Evolutionary conservation across 1,140 invertebrate genomes (phyloP).

Genomic region (Zaprionus ghesquierei): DNA sequence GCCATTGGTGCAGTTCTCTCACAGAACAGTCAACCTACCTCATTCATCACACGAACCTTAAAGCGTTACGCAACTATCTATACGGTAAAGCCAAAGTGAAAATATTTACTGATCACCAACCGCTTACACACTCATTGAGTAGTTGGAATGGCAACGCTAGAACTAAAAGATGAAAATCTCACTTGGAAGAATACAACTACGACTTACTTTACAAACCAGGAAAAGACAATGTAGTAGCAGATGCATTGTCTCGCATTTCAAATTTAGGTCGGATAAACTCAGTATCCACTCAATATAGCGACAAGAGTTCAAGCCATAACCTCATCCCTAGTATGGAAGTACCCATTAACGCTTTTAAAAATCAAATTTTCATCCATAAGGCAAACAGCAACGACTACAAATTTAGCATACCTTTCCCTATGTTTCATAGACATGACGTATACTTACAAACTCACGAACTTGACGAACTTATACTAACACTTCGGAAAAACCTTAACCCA

Average conservation of each 20-base stretch:
- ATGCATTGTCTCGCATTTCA: conserved; percentile 34
- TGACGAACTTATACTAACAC: too few relatives aligned
- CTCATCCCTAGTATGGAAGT: conserved; percentile 3
- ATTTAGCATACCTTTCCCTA: not conserved
- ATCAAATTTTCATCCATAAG: conserved; percentile 33
- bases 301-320: conserved; percentile 26
- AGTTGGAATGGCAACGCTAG: conserved; percentile 76
- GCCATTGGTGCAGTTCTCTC: conserved; percentile 74
- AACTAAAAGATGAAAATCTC: conserved; percentile 63
- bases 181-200: conserved; percentile 65
- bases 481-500: too few relatives aligned
- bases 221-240: conserved; percentile 53
- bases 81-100: not conserved
- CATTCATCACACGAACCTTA: conserved; percentile 51
- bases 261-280: conserved; percentile 8
- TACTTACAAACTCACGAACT: too few relatives aligned
- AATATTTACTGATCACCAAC: conserved; percentile 65
- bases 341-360: conserved; percentile 42
- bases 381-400: not conserved
- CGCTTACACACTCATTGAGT: conserved; percentile 78
- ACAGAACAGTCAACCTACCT: conserved; percentile 36
- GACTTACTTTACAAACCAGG: conserved; percentile 75
- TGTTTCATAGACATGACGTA: too few relatives aligned
- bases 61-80: too few relatives aligned
- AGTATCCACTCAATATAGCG: conserved; percentile 22